phyloP scores from a whole-genome alignment of 2,113 vertebrate genomes.

The Dipodomys ordii region DNA sequence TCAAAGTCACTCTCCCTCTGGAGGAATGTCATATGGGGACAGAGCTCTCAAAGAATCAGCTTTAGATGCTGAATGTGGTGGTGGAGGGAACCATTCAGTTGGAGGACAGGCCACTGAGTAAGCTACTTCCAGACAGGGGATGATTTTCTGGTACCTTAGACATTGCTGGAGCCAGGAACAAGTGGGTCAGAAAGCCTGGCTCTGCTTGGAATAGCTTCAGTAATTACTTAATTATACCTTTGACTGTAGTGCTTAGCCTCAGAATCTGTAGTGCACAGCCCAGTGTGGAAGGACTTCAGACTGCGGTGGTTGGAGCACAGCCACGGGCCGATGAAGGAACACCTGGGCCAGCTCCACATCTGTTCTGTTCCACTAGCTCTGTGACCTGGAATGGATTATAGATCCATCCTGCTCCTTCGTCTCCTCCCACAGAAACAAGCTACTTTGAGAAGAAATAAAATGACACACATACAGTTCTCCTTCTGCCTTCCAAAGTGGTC shows the following conservation, averaged over 20 bases:
- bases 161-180: neutral
- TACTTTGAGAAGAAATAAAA: neutral
- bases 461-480: fast-evolving
- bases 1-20: neutral
- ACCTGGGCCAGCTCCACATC: neutral
- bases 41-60: neutral
- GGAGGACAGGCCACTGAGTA: neutral
- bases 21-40: neutral
- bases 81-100: neutral
- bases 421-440: neutral
- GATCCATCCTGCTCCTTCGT: neutral
- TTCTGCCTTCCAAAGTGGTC: neutral
- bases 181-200: neutral
- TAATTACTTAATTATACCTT: slow-evolving; percentile 44
- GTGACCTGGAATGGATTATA: neutral
- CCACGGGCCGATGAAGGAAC: neutral
- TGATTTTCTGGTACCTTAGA: neutral
- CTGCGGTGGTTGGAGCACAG: neutral
- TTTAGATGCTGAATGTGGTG: neutral
- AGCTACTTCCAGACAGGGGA: neutral
- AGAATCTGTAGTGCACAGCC: neutral
- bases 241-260: neutral
- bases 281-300: neutral
- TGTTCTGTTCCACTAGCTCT: neutral
- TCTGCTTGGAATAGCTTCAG: neutral